Evolutionary conservation across 1,140 invertebrate genomes (phyloP).

Genomic region (Riptortus pedestris): DNA sequence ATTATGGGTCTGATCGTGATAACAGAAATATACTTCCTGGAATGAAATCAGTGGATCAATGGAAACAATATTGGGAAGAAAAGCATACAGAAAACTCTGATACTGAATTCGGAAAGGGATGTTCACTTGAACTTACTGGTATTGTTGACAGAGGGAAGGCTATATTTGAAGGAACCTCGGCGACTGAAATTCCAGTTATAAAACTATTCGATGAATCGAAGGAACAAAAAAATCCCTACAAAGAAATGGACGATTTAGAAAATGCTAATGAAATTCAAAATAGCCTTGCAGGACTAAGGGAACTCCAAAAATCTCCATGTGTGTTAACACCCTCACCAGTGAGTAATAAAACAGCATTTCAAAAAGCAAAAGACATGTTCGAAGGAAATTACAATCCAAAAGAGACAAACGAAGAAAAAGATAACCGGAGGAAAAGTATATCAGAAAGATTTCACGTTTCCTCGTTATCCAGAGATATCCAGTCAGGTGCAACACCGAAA

Average conservation of each 20-base stretch:
- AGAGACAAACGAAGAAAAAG: neutral
- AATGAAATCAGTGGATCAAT: neutral
- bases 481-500: neutral
- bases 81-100: neutral
- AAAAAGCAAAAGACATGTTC: conserved; percentile 1
- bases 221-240: neutral
- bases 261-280: neutral
- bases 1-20: neutral
- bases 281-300: no score
- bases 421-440: neutral
- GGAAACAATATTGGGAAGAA: conserved; percentile 8
- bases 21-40: neutral
- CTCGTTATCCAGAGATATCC: neutral
- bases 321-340: neutral
- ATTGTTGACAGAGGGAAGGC: conserved; percentile 1
- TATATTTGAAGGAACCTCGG: neutral
- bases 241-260: no score
- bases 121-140: neutral
- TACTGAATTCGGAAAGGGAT: neutral
- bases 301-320: no score
- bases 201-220: neutral
- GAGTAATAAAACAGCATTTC: conserved; percentile 2
- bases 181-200: neutral
- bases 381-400: neutral
- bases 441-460: neutral